Base-by-base conservation (phyloP, 2,797 vertebrate genomes). In the Avahi laniger region DNA sequence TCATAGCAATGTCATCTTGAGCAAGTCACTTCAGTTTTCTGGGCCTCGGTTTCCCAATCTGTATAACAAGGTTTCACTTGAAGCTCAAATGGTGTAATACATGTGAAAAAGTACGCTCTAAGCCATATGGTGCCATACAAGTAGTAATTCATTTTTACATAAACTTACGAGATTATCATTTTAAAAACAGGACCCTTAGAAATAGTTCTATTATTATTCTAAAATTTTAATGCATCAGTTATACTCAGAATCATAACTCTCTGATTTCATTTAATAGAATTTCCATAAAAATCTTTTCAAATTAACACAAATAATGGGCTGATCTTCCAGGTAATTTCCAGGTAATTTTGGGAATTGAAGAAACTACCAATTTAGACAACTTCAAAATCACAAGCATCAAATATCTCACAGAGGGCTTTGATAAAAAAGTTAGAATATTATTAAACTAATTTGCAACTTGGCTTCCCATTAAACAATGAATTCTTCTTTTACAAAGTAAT, bases 301-400 rank as follows among this genome's bases (percentile, higher is more conserved):
- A 92, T 28, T 75, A 92, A 87, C 26, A 59, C 14, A 92, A 89
- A 75, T 33, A 82, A 91, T 84, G 9, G 14, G 30, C 30, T 93
- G 20, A 88, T 88, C 41, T 88, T 95, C 30, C 54, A 78, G 17
- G 24, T 41, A 94, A 59, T 86, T 88, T 95, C n/a, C 52, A 78
- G 17, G 24, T 33, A 94, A 52, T 86, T 46, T 67, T 26, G 9
- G n/a, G n/a, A 92, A 28, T n/a, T 69, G 28, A 79, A n/a, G n/a
- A 97, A 93, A 88, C 3, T 15, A 69, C 12, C 28, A 46, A 89
- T 69, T 91, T 80, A 46, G 50, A 86, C 3, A 81, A 20, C 12
- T 80, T 33, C 38, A 86, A 96, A 94, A 63, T 70, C 61, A 59
- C 92, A 95, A 96, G 70, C 13, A 61, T n/a, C 50, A 76, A 14